These are phyloP conservation scores for Entosphenus tridentatus DNA, from an alignment of 2,113 vertebrate genomes.

Conservation along the genomic window DNA sequence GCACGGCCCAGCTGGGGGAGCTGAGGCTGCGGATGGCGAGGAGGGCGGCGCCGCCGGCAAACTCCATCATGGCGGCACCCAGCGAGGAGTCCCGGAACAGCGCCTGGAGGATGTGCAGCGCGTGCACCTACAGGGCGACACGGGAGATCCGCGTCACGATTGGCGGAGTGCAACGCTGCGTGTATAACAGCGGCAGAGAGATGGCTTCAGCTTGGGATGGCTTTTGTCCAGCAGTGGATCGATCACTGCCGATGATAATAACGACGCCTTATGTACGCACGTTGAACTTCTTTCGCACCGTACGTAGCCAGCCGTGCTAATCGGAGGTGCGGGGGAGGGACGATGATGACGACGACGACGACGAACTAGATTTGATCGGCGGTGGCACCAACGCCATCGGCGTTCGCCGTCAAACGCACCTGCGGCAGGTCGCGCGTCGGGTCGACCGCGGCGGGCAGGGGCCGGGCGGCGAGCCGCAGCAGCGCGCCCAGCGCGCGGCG, in stretches of 20 bases:
- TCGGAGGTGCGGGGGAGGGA: no score
- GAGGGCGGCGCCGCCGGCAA: conserved; percentile 24
- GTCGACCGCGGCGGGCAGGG: conserved; percentile 34
- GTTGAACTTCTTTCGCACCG: no score
- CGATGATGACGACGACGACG: no score
- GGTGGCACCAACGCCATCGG: no score
- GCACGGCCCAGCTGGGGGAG: conserved; percentile 63
- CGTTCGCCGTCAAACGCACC: conserved; percentile 17
- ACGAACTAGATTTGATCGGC: no score
- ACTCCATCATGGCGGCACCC: conserved; percentile 26
- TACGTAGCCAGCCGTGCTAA: no score
- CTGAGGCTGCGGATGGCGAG: conserved; percentile 31
- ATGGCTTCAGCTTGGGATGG: no score
- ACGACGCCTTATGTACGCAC: no score
- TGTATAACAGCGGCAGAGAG: no score
- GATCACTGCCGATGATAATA: no score
- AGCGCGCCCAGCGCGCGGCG: conserved; percentile 24
- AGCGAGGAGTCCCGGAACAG: conserved; percentile 34
- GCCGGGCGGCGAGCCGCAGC: conserved; percentile 22
- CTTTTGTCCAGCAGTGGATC: no score
- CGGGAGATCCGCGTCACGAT: background rate
- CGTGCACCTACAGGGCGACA: conserved; percentile 33
- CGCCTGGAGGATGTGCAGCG: conserved; percentile 45
- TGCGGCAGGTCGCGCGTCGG: conserved; percentile 56
- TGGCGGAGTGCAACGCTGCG: no score